A percentile compares a stretch with the other conserved stretches of the same genome.
Evolutionary conservation across 2,888 invertebrate species (phyloP).

Genomic region (Mesoligia furuncula): DNA sequence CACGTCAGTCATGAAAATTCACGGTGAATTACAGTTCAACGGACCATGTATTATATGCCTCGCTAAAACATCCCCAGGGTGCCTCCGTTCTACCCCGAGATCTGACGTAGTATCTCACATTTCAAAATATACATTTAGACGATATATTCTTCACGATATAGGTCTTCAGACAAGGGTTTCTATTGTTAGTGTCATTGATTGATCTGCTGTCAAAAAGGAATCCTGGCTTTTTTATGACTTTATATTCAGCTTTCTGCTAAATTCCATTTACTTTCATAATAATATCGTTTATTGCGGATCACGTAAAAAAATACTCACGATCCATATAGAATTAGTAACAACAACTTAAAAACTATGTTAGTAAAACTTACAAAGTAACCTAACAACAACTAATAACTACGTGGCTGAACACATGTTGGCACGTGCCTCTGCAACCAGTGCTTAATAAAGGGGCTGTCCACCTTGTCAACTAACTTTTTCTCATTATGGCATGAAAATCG

Average conservation of each 20-base stretch:
- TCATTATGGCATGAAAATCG: no score
- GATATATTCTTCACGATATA: conserved; percentile 16
- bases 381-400: no score
- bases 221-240: not conserved
- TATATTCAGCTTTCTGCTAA: not conserved
- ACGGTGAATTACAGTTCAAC: conserved; percentile 58
- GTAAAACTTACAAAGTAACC: no score
- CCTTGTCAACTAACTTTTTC: no score
- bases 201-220: not conserved
- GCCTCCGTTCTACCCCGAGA: conserved; percentile 31
- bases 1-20: conserved; percentile 69
- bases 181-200: conserved; percentile 10
- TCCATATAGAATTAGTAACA: no score
- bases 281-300: no score
- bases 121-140: conserved; percentile 33
- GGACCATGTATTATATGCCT: conserved; percentile 52
- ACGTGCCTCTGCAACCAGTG: no score
- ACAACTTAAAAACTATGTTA: no score
- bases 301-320: no score
- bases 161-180: not conserved
- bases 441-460: no score
- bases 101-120: conserved; percentile 48
- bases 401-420: no score
- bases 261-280: not conserved
- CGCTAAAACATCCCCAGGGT: conserved; percentile 47